Conservation (phyloP, 1,140 invertebrate species). For the Tyrophagus putrescentiae region DNA sequence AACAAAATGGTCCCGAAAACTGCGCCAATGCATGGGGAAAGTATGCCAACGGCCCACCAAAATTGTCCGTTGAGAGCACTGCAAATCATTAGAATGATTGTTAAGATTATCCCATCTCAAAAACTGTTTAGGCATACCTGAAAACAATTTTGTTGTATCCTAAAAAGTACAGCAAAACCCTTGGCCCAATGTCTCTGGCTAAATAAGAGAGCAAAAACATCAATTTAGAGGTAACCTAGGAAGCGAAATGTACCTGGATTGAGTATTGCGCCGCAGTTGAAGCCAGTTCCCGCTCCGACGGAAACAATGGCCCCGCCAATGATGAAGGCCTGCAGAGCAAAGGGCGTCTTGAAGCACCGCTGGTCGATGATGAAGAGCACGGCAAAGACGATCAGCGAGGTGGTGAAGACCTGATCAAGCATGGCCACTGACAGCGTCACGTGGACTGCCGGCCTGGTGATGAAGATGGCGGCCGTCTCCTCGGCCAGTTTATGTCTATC, state of each 20-base stretch:
- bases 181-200: not conserved
- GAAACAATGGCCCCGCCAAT: not conserved
- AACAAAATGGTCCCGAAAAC: no score
- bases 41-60: not conserved
- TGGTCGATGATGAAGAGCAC: not conserved
- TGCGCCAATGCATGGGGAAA: not conserved
- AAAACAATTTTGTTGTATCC: not conserved
- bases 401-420: not conserved
- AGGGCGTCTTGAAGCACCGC: not conserved
- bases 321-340: not conserved
- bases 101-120: no score
- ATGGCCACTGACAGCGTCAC: not conserved
- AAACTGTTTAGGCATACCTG: not conserved
- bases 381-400: not conserved
- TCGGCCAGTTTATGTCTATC: no score
- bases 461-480: not conserved
- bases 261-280: not conserved
- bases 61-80: not conserved
- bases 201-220: not conserved
- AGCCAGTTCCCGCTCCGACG: not conserved
- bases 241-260: conserved; percentile 1
- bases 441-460: not conserved
- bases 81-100: not conserved
- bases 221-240: no score
- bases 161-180: not conserved